Evolutionary conservation across 2,113 vertebrate species (phyloP).

Genomic region (Chloropsis hardwickii): DNA sequence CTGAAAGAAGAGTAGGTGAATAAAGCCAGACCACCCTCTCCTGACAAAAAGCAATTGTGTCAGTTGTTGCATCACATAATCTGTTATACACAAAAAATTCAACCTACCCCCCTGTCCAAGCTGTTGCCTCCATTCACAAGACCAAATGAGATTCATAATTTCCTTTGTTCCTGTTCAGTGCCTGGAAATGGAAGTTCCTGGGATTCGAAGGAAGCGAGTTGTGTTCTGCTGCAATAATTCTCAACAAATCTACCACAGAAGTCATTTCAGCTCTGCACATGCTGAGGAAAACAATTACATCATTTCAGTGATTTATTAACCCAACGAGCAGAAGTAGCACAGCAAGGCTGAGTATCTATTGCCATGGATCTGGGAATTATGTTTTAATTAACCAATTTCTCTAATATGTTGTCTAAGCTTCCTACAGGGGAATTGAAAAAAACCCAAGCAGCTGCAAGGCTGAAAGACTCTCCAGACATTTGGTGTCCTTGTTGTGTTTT

Average conservation of each 20-base stretch:
- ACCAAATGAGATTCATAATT: background rate
- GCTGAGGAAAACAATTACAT: background rate
- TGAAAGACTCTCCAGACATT: background rate
- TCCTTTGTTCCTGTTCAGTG: background rate
- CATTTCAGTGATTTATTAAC: slow-evolving; percentile 10
- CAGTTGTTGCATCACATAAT: background rate
- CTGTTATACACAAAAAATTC: background rate
- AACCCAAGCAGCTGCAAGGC: background rate
- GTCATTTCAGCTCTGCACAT: background rate
- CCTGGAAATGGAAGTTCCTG: background rate
- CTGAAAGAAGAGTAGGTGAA: background rate
- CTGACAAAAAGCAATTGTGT: background rate
- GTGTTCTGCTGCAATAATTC: background rate
- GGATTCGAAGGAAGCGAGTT: background rate
- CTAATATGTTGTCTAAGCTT: slow-evolving; percentile 23
- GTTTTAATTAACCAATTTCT: slow-evolving; percentile 63
- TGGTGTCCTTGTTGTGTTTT: slow-evolving; percentile 3
- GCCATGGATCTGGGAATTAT: background rate
- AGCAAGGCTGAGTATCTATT: background rate
- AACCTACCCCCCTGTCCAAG: background rate
- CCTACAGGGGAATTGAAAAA: background rate
- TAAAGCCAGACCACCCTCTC: background rate
- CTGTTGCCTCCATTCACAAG: background rate
- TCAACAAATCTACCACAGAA: background rate
- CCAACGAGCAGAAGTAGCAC: background rate